These are phyloP conservation scores for Coccyzus lansbergi DNA, from an alignment of 2,797 vertebrate species.

Conservation along the genomic window DNA sequence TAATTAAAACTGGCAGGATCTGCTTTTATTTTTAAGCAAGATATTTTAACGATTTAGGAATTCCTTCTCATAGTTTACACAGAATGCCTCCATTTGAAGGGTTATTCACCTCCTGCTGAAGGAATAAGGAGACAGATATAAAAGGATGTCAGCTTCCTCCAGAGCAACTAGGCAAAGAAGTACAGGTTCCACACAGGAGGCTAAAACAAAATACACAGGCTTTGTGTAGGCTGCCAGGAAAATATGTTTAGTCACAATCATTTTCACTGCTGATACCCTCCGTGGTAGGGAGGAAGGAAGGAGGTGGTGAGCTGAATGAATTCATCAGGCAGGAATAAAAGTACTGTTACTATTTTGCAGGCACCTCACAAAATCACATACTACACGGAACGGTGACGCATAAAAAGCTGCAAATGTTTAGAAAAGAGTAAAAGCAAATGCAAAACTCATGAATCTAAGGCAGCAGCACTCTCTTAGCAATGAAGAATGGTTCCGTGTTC, in stretches of 20 bases:
- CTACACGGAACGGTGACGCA: fast-evolving
- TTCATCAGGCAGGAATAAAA: background rate
- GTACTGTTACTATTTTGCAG: background rate
- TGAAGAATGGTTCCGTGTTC: background rate
- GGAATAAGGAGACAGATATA: background rate
- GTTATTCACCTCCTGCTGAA: background rate
- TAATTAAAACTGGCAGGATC: background rate
- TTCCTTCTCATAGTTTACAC: background rate
- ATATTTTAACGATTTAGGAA: background rate
- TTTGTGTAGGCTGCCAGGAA: background rate
- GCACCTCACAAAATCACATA: background rate
- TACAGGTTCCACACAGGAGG: background rate
- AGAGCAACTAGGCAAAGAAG: background rate
- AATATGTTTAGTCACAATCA: background rate
- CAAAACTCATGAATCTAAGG: background rate
- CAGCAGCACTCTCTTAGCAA: background rate
- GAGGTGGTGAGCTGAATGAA: background rate
- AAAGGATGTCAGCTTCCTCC: background rate
- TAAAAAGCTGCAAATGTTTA: background rate
- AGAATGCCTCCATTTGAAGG: background rate
- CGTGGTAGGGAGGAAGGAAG: background rate
- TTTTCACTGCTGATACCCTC: background rate
- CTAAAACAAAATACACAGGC: background rate
- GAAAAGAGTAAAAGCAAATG: background rate
- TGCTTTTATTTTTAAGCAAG: background rate